These are phyloP conservation scores for Bombus pascuorum DNA, from an alignment of 1,140 invertebrate genomes.

Conservation along the genomic window DNA sequence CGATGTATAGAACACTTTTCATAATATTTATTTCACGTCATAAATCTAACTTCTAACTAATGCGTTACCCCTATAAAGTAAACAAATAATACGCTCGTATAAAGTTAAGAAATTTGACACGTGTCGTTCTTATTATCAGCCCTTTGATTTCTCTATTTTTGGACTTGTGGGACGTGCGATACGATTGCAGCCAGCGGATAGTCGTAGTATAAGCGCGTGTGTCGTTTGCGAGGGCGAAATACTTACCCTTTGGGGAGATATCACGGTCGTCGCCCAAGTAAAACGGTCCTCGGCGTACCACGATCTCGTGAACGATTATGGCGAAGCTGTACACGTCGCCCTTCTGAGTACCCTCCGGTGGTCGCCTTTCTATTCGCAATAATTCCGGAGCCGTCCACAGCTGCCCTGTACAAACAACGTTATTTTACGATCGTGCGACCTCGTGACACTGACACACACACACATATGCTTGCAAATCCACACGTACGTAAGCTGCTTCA, in stretches of 20 bases:
- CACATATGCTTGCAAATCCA: background rate
- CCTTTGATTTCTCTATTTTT: background rate
- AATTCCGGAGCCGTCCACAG: constrained; percentile 97
- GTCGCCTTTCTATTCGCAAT: constrained; percentile 87
- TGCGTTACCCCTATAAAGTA: too few relatives aligned
- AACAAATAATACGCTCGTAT: background rate
- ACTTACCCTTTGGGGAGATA: constrained; percentile 88
- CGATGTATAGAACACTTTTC: too few relatives aligned
- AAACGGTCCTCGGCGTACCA: constrained; percentile 93
- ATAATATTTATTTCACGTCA: too few relatives aligned
- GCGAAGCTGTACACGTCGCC: constrained; percentile 97
- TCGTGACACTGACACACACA: background rate
- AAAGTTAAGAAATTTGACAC: background rate
- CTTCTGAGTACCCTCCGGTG: constrained; percentile 92
- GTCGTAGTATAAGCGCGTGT: background rate
- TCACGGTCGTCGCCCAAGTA: constrained; percentile 87
- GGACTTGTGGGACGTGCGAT: background rate
- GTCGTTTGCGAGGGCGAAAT: background rate
- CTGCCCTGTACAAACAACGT: constrained; percentile 84
- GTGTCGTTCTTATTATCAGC: background rate
- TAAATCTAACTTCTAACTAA: too few relatives aligned
- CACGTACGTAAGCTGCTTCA: too few relatives aligned
- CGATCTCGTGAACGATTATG: constrained; percentile 97
- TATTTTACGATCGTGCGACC: constrained; percentile 69
- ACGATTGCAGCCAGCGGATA: background rate